phyloP scores from a whole-genome alignment of 2,113 vertebrate species.

The Petrocephalus microphthalmus region DNA sequence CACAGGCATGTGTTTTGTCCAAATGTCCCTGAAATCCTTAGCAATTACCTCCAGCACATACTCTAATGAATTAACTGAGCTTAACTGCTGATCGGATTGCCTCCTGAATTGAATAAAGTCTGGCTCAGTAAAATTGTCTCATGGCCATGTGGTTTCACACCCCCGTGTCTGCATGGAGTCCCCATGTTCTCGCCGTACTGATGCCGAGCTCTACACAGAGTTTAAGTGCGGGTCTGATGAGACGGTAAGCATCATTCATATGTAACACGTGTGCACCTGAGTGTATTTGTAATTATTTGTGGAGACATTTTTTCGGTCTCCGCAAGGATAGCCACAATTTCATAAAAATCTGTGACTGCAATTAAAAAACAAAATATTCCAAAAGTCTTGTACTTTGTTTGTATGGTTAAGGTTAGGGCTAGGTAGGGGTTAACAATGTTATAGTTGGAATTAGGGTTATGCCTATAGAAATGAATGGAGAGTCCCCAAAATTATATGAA shows the following conservation, averaged over 20 bases:
- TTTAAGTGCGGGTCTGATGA: background rate
- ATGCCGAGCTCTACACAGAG: background rate
- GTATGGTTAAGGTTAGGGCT: too few species aligned
- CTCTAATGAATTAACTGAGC: conserved; percentile 44
- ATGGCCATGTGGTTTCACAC: background rate
- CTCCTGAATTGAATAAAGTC: conserved; percentile 30
- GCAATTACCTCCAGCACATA: conserved; percentile 30
- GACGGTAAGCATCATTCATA: background rate
- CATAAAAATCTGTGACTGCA: too few species aligned
- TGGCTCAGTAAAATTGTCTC: background rate
- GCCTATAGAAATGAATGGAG: too few species aligned
- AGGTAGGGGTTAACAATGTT: too few species aligned
- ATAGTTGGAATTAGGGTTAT: too few species aligned
- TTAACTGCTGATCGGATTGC: conserved; percentile 37
- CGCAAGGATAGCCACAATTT: background rate
- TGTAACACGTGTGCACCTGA: background rate
- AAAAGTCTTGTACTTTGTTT: too few species aligned
- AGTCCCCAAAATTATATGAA: too few species aligned
- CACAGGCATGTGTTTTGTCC: conserved; percentile 25
- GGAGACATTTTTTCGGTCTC: background rate
- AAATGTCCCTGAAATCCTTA: conserved; percentile 35
- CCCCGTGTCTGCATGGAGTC: background rate
- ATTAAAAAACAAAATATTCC: too few species aligned
- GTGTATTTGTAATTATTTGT: background rate
- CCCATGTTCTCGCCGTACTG: background rate